Evolutionary conservation across 2,113 vertebrate genomes (phyloP).

Genomic region (Macrotus californicus): DNA sequence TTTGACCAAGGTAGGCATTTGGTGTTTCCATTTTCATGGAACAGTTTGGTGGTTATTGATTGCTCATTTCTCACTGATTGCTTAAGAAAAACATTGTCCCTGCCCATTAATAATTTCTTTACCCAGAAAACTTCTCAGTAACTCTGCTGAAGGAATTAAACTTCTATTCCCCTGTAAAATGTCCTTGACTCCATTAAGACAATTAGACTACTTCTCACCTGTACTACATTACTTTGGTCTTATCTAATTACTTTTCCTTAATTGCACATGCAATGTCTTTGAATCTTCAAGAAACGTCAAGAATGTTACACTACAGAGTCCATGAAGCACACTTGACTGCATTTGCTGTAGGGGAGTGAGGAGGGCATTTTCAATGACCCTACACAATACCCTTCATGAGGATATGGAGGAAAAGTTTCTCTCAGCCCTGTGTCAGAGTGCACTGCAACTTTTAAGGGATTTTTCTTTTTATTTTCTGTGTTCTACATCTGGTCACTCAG

Average conservation of each 20-base stretch:
- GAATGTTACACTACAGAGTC: accelerated
- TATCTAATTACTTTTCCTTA: not conserved
- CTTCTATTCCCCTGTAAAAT: not conserved
- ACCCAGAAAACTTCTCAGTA: not conserved
- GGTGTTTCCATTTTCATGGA: not conserved
- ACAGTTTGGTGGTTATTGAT: not conserved
- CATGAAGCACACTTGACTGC: too few relatives aligned
- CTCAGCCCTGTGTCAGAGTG: not conserved
- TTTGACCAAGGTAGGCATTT: not conserved
- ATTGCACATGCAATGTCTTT: not conserved
- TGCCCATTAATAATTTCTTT: not conserved
- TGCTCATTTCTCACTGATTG: not conserved
- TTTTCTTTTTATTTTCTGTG: not conserved
- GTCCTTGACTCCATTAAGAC: not conserved
- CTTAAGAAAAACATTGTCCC: not conserved
- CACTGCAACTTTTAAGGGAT: not conserved
- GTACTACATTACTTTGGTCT: too few relatives aligned
- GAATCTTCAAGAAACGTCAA: not conserved
- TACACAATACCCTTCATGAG: not conserved
- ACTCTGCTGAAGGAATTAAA: not conserved
- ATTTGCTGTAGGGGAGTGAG: accelerated
- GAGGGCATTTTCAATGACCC: not conserved
- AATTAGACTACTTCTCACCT: not conserved
- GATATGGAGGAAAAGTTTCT: not conserved
- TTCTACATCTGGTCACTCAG: not conserved